Evolutionary conservation across 1,140 invertebrate genomes (phyloP).

Genomic region (Rhopalosiphum maidis): DNA sequence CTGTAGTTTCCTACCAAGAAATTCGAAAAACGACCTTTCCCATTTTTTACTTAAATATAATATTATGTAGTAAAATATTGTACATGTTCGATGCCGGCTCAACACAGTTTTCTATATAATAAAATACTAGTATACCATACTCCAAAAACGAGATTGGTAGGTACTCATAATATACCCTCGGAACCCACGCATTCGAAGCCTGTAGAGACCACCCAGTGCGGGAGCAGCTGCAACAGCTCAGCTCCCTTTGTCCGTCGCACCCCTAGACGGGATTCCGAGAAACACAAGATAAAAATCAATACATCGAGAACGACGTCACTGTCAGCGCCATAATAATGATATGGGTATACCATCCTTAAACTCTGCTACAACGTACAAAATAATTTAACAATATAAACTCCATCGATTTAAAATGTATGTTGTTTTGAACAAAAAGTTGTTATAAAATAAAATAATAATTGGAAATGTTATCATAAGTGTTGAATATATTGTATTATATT

Average conservation of each 20-base stretch:
- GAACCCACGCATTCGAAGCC: accelerated
- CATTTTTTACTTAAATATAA: not conserved
- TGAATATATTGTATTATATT: too few species aligned
- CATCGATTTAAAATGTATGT: not conserved
- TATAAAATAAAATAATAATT: too few species aligned
- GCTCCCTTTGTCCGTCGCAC: too few species aligned
- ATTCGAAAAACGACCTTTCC: not conserved
- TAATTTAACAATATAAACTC: not conserved
- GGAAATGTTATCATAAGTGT: not conserved
- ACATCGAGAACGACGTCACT: not conserved
- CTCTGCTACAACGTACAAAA: not conserved
- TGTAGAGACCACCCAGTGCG: not conserved
- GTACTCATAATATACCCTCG: not conserved
- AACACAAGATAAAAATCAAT: not conserved
- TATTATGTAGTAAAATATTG: not conserved
- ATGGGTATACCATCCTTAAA: not conserved
- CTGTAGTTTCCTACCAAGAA: not conserved
- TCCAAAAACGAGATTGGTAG: not conserved
- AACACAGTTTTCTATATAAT: not conserved
- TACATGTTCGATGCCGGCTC: not conserved
- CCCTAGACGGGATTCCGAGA: not conserved
- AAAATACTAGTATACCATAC: not conserved
- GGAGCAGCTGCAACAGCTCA: not conserved
- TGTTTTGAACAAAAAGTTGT: not conserved
- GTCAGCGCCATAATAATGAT: too few species aligned